Conservation (phyloP, 2,888 invertebrate species). For the Synergus itoensis region DNA sequence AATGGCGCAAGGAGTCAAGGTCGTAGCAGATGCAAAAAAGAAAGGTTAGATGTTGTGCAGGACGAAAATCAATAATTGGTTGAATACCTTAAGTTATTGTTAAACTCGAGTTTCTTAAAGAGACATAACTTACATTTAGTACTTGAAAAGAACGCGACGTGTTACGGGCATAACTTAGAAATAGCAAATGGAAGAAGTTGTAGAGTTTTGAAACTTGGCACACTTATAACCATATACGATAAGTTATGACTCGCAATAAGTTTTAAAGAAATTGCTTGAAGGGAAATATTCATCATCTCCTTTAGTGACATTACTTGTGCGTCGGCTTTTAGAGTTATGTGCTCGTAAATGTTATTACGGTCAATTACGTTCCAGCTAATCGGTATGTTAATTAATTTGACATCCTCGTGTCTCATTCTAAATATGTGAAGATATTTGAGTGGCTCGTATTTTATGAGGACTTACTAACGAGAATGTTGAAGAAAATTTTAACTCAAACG, state of each 20-base stretch:
- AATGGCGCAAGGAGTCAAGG: constrained; percentile 34
- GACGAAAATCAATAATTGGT: neutral
- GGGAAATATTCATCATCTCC: neutral
- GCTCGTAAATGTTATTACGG: constrained; percentile 13
- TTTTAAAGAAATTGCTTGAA: neutral
- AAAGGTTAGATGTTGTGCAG: constrained; percentile 7
- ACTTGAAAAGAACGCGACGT: neutral
- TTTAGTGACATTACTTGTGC: neutral
- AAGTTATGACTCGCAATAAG: neutral
- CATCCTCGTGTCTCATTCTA: neutral
- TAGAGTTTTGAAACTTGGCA: neutral
- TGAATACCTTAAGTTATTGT: neutral
- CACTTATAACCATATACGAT: neutral
- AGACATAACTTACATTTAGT: neutral
- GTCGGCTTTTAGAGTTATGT: neutral
- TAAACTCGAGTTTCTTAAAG: neutral
- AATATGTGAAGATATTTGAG: neutral
- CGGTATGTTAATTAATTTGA: constrained; percentile 13
- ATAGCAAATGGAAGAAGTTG: neutral
- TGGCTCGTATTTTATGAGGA: neutral
- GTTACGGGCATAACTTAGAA: neutral
- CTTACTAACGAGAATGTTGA: neutral
- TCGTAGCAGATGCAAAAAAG: constrained; percentile 28
- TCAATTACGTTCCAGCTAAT: constrained; percentile 16
- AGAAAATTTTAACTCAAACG: neutral